Base-by-base conservation (phyloP, 2,797 vertebrate genomes). In the Pelobates cultripes region DNA sequence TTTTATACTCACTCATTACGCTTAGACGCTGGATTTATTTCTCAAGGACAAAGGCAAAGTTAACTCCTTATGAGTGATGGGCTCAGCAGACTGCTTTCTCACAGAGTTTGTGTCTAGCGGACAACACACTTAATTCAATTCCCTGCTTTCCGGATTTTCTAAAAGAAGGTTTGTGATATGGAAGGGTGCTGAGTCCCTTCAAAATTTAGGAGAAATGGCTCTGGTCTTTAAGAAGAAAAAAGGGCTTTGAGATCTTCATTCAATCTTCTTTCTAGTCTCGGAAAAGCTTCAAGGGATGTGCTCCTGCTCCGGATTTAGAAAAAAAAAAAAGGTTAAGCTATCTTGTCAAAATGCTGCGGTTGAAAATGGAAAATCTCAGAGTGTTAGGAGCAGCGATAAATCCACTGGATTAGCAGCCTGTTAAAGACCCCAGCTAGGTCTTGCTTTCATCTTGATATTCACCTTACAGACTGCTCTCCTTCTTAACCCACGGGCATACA, bases 261-360 rank as follows among this genome's bases (percentile, higher is more conserved):
- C 72, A 84, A 74, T 78, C 66, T 63, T 51, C 71, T 79, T 74
- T 43, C 63, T 41, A 55, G 80, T 60, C 77, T 79, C n/a, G 10
- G 66, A 75, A 28, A 28, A 75, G 82, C 77, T 79, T 84, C 60
- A 53, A 74, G 77, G 77, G 77, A 84, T 75, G 74, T 42, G 77
- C 67, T 79, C 64, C 9, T 64, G 66, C 66, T 75, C 64, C 71
- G 72, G 71, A 72, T 79, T 84, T 79, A 73, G 17, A 7, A 41
- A 64, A 64, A 61, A 60, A 69, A 60, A 55, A 77, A 77, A 84
- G 77, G 82, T 84, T 84, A 84, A 79, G 69, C 77, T 70, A 83
- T 67, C 76, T 76, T 83, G 82, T 84, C 82, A 84, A 79, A 84
- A 70, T 84, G 71, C 61, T 75, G 77, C 79, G 75, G 55, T 71